Percentiles rank a stretch among this genome's conserved stretches.
Evolutionary conservation across 1,140 invertebrate species (phyloP).

Genomic region (Dysdera silvatica): DNA sequence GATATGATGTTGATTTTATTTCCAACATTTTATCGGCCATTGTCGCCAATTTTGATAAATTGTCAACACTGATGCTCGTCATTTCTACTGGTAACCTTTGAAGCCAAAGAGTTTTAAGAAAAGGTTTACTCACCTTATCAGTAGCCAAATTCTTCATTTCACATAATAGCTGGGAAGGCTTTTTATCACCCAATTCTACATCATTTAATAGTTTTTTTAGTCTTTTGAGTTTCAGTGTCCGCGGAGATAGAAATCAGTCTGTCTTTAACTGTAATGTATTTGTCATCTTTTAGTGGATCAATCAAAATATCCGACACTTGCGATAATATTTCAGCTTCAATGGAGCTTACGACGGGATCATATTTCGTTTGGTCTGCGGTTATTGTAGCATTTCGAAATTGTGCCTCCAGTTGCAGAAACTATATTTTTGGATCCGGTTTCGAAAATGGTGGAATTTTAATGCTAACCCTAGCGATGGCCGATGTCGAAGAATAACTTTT

Average conservation of each 20-base stretch:
- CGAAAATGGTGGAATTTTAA: not conserved
- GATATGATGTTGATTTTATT: not conserved
- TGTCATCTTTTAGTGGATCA: not conserved
- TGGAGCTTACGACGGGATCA: not conserved
- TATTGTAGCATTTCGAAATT: not conserved
- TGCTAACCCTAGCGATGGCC: too few relatives aligned
- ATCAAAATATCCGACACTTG: not conserved
- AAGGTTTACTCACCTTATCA: not conserved
- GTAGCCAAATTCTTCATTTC: constrained; percentile 4
- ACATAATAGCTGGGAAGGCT: constrained; percentile 10
- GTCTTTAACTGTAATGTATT: constrained; percentile 5
- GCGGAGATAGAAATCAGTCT: not conserved
- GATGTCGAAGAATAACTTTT: not conserved
- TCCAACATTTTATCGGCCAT: not conserved
- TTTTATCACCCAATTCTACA: constrained; percentile 1
- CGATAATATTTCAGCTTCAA: not conserved
- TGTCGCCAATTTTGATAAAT: constrained; percentile 1
- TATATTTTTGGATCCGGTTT: not conserved
- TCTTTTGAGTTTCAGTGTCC: not conserved
- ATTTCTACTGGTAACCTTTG: not conserved
- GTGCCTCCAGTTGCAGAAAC: not conserved
- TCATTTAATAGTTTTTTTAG: constrained; percentile 3
- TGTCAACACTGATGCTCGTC: not conserved
- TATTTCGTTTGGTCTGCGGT: not conserved
- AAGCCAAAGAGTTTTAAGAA: constrained; percentile 4